phyloP scores from a whole-genome alignment of 2,113 vertebrate genomes.

The Eleginops maclovinus region DNA sequence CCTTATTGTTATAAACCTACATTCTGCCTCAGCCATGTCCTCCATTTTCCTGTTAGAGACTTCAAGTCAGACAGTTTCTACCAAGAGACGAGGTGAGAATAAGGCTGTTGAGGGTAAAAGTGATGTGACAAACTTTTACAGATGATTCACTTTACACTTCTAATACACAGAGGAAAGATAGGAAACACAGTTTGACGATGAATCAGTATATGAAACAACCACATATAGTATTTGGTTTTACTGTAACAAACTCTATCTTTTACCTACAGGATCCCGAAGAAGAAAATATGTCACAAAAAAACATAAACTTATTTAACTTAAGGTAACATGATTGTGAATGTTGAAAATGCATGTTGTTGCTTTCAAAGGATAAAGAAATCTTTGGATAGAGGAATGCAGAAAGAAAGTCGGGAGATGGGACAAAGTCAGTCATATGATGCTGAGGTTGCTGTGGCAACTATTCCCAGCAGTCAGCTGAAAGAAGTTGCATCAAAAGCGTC shows the following conservation, averaged over 20 bases:
- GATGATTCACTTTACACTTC: background rate
- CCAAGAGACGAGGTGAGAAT: background rate
- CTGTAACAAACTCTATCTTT: background rate
- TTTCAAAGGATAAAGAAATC: background rate
- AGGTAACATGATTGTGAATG: background rate
- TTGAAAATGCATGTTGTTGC: background rate
- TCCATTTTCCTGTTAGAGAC: background rate
- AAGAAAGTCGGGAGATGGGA: conserved; percentile 44
- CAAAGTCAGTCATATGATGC: conserved; percentile 67
- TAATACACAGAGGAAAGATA: background rate
- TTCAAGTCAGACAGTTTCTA: background rate
- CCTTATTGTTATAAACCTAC: background rate
- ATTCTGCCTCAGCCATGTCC: background rate
- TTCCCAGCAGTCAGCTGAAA: conserved; percentile 44
- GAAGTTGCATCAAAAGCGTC: conserved; percentile 47
- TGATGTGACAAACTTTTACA: background rate
- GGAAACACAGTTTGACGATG: background rate
- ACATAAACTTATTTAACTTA: conserved; percentile 6
- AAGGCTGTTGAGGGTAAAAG: conserved; percentile 13
- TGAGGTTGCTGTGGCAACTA: conserved; percentile 72
- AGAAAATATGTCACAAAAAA: too few species aligned
- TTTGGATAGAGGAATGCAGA: conserved; percentile 8
- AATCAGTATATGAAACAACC: background rate
- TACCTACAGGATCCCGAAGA: background rate
- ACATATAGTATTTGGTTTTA: conserved; percentile 16